Evolutionary conservation across 2,797 vertebrate species (phyloP), one percentile per base, ranked within the genome.

Genomic region (Rhynchotus rufescens): DNA sequence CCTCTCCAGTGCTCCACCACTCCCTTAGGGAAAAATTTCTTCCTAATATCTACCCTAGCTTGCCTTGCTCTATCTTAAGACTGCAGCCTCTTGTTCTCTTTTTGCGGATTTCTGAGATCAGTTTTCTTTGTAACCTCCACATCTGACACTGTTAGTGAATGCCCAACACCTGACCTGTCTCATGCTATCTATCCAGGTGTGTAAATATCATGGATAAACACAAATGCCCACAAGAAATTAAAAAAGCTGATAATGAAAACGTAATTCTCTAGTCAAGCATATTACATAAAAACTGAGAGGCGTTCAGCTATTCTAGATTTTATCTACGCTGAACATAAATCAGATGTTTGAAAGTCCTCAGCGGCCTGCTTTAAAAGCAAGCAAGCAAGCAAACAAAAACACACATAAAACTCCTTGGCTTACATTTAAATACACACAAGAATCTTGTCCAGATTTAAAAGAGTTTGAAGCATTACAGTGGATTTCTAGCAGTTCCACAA

Each of bases 361-460:
- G 34, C 42, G 21, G 26, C 23, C 30, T 26, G 32, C 67, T 52
- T 54, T 19, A n/a, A 56, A 56, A n/a, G 22, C 49, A 51, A 51
- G 22, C 23, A 13, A 51, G 22, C 49, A 51, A 51, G 12, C 23
- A 51, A 30, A 10, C 28, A 17, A 17, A 56, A 30, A 19, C 14
- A 52, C 49, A 49, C 14, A 21, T 9, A 47, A 20, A 40, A 61
- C 30, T 45, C 12, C 45, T 67, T 8, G 7, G 4, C 15, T 23
- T 8, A 49, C 47, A 6, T 17, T 47, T 30, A 10, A 40, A 49
- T 4, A 25, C 9, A 56, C 30, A 22, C 20, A 1, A 0, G 9
- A 21, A 61, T 32, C n/a, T 23, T 12, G 6, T 45, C 36, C 36
- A 38, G 51, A 17, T 60, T 44, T 28, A 32, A 22, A 28, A 38